phyloP scores from a whole-genome alignment of 2,888 invertebrate species.

The Pilophorus perplexus region DNA sequence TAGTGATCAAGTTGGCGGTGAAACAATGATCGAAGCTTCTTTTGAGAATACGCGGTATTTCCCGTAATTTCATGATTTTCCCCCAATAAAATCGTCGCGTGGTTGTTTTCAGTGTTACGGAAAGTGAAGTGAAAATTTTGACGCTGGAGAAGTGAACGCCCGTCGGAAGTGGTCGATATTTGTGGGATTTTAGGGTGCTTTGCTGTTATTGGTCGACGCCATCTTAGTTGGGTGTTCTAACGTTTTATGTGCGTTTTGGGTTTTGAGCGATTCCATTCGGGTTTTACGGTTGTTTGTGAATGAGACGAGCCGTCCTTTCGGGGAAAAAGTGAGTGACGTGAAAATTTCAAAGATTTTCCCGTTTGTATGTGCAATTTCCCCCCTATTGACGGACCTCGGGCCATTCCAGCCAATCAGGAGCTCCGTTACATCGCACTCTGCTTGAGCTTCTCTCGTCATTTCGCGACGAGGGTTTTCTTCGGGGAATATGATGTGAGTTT shows the following conservation, averaged over 20 bases:
- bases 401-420: slow-evolving; percentile 67
- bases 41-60: slow-evolving; percentile 16
- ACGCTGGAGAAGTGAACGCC: not conserved
- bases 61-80: slow-evolving; percentile 1
- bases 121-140: not conserved
- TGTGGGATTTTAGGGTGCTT: slow-evolving; percentile 25
- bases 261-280: not conserved
- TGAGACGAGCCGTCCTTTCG: not conserved
- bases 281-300: not conserved
- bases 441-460: slow-evolving; percentile 53
- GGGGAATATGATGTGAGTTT: slow-evolving; percentile 50
- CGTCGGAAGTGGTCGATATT: slow-evolving; percentile 18
- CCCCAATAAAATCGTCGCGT: not conserved
- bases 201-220: slow-evolving; percentile 42
- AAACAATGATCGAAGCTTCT: slow-evolving; percentile 27
- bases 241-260: slow-evolving; percentile 7
- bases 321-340: not conserved
- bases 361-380: not conserved
- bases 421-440: slow-evolving; percentile 57
- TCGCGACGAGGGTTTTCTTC: slow-evolving; percentile 62
- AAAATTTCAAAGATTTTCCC: not conserved
- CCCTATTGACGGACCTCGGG: slow-evolving; percentile 55
- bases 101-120: not conserved
- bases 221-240: slow-evolving; percentile 39
- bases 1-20: slow-evolving; percentile 22